phyloP scores from a whole-genome alignment of 2,113 vertebrate species.

The Lontra canadensis region DNA sequence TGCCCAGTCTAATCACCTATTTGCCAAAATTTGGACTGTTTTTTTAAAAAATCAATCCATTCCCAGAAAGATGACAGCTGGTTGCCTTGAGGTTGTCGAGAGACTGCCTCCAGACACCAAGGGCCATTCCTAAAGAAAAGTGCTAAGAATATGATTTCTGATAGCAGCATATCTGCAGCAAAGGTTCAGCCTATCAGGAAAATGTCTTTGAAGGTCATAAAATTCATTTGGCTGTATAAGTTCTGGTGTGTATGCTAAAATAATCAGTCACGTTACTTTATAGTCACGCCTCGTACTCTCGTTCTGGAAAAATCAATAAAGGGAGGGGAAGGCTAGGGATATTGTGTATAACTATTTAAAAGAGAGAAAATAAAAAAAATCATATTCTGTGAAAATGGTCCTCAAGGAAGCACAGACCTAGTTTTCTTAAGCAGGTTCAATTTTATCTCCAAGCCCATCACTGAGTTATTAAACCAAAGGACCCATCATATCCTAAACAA shows the following conservation, averaged over 20 bases:
- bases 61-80: background rate
- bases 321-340: conserved; percentile 37
- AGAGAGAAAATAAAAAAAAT: conserved; percentile 55
- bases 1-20: background rate
- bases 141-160: background rate
- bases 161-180: background rate
- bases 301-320: conserved; percentile 77
- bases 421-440: conserved; percentile 51
- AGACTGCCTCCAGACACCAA: background rate
- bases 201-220: conserved; percentile 54
- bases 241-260: conserved; percentile 65
- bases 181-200: conserved; percentile 3
- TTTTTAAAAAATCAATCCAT: background rate
- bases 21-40: background rate
- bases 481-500: conserved; percentile 10
- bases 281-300: conserved; percentile 70
- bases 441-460: conserved; percentile 67
- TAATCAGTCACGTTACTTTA: conserved; percentile 73
- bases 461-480: conserved; percentile 67
- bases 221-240: conserved; percentile 51
- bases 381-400: conserved; percentile 62
- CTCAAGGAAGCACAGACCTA: conserved; percentile 65
- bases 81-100: background rate
- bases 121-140: background rate
- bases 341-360: conserved; percentile 60